Evolutionary conservation across 2,113 vertebrate species (phyloP).

Genomic region (Percina caprodes): DNA sequence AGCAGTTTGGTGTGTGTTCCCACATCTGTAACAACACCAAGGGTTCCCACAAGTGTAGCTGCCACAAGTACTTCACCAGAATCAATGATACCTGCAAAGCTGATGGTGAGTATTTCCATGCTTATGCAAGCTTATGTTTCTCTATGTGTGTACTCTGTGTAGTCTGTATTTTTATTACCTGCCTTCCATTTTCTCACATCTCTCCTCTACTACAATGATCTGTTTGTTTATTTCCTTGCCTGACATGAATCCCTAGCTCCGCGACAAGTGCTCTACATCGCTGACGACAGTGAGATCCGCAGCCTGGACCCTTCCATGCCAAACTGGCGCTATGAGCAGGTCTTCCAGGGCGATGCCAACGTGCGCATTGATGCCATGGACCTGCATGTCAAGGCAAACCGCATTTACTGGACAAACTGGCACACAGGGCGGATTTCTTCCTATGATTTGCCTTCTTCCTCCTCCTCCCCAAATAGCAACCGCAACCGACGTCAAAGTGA

Average conservation of each 20-base stretch:
- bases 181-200: background rate
- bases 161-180: background rate
- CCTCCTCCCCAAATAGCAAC: conserved; percentile 84
- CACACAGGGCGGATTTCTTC: conserved; percentile 95
- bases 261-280: conserved; percentile 92
- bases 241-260: conserved; percentile 74
- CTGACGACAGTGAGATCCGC: conserved; percentile 97
- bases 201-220: background rate
- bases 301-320: conserved; percentile 93
- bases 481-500: conserved; percentile 91
- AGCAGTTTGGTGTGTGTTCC: conserved; percentile 91
- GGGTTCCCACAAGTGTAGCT: conserved; percentile 93
- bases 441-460: conserved; percentile 86
- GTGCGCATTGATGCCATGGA: conserved; percentile 99
- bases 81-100: conserved; percentile 95
- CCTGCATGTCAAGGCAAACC: conserved; percentile 92
- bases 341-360: conserved; percentile 93
- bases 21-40: conserved; percentile 99
- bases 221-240: background rate
- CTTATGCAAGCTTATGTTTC: background rate
- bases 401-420: conserved; percentile 99
- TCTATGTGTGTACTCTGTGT: background rate
- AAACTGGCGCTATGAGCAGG: conserved; percentile 93
- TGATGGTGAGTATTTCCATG: conserved; percentile 82
- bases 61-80: conserved; percentile 92